phyloP scores from a whole-genome alignment of 2,113 vertebrate species.

The Chloropsis hardwickii region DNA sequence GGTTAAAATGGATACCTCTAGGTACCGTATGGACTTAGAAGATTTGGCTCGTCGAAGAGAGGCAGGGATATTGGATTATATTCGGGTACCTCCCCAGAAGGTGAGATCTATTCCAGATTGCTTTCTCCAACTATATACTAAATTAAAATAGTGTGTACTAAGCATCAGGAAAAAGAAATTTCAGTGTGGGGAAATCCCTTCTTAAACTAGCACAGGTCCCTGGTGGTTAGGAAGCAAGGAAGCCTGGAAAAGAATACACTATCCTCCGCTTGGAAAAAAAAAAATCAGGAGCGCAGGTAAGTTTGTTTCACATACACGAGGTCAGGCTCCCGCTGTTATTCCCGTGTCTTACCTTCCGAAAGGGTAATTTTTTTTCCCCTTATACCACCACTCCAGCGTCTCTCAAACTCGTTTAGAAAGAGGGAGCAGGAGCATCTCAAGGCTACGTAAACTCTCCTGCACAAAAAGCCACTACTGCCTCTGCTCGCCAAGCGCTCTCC shows the following conservation, averaged over 20 bases:
- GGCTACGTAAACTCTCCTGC: not conserved
- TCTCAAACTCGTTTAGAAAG: not conserved
- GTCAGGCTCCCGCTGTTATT: not conserved
- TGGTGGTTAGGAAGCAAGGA: not conserved
- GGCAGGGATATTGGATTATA: not conserved
- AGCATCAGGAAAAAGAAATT: not conserved
- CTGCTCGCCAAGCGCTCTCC: not conserved
- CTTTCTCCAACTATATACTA: not conserved
- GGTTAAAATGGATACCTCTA: conserved; percentile 41
- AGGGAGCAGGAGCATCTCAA: not conserved
- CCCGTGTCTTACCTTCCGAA: not conserved
- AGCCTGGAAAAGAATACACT: not conserved
- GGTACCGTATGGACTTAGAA: not conserved
- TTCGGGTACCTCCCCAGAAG: not conserved
- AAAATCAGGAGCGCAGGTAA: not conserved
- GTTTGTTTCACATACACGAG: not conserved
- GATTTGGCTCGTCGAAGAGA: not conserved
- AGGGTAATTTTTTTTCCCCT: not conserved
- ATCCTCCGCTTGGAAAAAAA: accelerated
- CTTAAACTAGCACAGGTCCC: not conserved
- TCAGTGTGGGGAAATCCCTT: not conserved
- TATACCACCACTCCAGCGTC: not conserved
- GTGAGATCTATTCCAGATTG: not conserved
- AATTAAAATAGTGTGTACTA: not conserved
- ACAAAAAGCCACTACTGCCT: not conserved